Conservation (phyloP, 1,140 invertebrate genomes). For the Pogonomyrmex californicus region DNA sequence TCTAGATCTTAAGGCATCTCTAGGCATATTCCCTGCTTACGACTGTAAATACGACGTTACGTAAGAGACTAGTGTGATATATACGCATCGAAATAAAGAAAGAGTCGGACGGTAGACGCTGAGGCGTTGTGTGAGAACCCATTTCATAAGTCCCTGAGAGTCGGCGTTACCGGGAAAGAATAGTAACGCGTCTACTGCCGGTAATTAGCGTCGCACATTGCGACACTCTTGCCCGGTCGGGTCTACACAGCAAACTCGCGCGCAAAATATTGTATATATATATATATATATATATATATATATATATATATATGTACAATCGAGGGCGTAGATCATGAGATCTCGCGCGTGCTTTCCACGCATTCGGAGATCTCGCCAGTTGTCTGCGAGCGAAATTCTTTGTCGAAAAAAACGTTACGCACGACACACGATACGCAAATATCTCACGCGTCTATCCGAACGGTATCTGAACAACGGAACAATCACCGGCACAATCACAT, state of each 20-base stretch:
- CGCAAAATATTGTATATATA: background rate
- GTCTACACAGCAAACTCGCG: slow-evolving; percentile 67
- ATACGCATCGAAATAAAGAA: slow-evolving; percentile 79
- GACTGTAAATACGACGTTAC: slow-evolving; percentile 82
- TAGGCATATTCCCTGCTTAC: slow-evolving; percentile 23
- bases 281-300: no score
- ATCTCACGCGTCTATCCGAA: slow-evolving; percentile 16
- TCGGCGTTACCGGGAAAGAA: slow-evolving; percentile 72
- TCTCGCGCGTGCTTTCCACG: slow-evolving; percentile 80
- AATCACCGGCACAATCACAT: background rate
- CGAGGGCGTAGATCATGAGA: slow-evolving; percentile 81
- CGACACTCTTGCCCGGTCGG: slow-evolving; percentile 71
- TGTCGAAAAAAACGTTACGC: slow-evolving; percentile 27
- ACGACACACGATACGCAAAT: background rate
- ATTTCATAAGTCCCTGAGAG: slow-evolving; percentile 84
- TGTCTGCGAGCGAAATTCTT: slow-evolving; percentile 51
- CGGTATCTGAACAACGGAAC: background rate
- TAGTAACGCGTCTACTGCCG: slow-evolving; percentile 80
- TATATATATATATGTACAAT: no score
- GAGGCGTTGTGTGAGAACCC: slow-evolving; percentile 83
- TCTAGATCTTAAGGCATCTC: slow-evolving; percentile 35
- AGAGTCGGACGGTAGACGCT: slow-evolving; percentile 78
- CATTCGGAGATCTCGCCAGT: slow-evolving; percentile 76
- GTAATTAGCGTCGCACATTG: slow-evolving; percentile 84
- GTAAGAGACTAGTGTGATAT: slow-evolving; percentile 81